Percentiles rank a stretch among this genome's conserved stretches.
Evolutionary conservation across 2,888 invertebrate species (phyloP).

Genomic region (Rhogogaster chlorosoma): DNA sequence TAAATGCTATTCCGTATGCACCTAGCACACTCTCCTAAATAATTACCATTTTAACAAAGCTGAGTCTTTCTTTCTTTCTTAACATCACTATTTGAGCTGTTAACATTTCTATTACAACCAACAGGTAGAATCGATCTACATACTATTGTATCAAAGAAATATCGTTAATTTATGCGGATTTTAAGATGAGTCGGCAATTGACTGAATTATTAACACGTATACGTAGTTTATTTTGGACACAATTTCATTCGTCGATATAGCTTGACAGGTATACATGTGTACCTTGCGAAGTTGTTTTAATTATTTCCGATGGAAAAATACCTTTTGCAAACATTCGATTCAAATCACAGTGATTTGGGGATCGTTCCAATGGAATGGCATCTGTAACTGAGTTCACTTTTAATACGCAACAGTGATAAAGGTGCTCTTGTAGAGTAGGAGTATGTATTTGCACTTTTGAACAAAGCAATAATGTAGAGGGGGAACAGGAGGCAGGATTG

Average conservation of each 20-base stretch:
- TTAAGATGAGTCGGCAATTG: neutral
- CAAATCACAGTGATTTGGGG: conserved; percentile 8
- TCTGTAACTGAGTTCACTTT: conserved; percentile 28
- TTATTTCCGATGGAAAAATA: conserved; percentile 5
- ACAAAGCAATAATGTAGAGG: conserved; percentile 37
- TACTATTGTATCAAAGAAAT: neutral
- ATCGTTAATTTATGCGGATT: neutral
- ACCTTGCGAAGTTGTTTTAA: neutral
- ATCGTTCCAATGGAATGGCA: neutral
- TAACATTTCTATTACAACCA: neutral
- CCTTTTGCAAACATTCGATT: neutral
- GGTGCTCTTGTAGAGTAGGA: neutral
- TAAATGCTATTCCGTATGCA: neutral
- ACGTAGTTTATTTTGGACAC: neutral
- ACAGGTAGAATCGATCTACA: neutral
- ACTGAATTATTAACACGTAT: neutral
- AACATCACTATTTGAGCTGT: neutral
- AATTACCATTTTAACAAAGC: neutral
- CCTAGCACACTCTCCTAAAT: neutral
- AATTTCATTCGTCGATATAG: neutral
- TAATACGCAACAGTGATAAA: conserved; percentile 1
- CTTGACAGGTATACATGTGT: neutral
- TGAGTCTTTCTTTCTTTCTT: neutral
- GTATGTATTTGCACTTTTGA: conserved; percentile 16
- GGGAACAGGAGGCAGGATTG: neutral